Base-by-base conservation (phyloP, 2,888 invertebrate genomes). In the Camptogramma bilineatum region DNA sequence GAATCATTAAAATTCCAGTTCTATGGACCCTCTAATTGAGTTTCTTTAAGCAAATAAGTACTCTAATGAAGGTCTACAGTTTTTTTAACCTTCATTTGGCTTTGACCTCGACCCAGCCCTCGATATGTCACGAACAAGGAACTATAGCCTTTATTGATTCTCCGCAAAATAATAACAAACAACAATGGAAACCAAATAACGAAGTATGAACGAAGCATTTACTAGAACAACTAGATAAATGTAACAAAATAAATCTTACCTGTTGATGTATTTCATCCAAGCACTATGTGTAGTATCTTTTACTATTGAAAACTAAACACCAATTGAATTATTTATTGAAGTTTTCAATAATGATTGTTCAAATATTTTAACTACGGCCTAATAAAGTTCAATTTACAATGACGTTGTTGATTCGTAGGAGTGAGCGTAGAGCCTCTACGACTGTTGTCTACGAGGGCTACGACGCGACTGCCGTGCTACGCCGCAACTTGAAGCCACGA, bases 381-480 rank as follows among this genome's bases (percentile, higher is more conserved):
- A 42, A 50, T 60, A 57, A 57, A 65, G 62, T 57, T 60, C 52
- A 68, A 68, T 62, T 62, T 62, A 52, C 64, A 62, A 62, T 62
- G 70, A 65, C 60, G 60, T 58, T 51, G 58, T 64, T n/a, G 8
- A 55, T 48, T 59, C 28, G 54, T 21, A 19, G 18, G n/a, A 62
- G 51, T 60, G 46, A 39, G 47, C 68, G 73, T 68, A 73, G 71
- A 54, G 58, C 61, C 59, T 55, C 71, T 73, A 71, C 71, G 68
- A 60, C 46, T 60, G 51, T 31, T 50, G 53, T 55, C 73, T 87
- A 86, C 88, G 85, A 75, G 65, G 62, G 81, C 84, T 84, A 85
- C 90, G 87, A 79, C 80, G 81, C 86, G 83, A 91, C 92, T 91
- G 84, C 84, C 84, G 81, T 72, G 86, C 88, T 89, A 87, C 88